Conservation (phyloP, 2,888 invertebrate species). For the Drosophila testacea region DNA sequence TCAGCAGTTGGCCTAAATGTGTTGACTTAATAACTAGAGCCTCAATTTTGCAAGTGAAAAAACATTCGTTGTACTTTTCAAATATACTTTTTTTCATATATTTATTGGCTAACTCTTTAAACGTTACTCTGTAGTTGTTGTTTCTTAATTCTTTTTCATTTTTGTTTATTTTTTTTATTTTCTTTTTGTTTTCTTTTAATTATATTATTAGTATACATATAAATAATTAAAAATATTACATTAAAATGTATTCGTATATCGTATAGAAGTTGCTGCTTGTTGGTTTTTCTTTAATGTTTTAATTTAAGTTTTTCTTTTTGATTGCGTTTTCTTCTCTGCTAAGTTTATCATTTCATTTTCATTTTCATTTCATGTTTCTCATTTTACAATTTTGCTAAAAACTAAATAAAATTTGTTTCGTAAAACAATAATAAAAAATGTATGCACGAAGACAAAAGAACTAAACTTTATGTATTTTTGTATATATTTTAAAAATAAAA, state of each 20-base stretch:
- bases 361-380: slow-evolving; percentile 68
- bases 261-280: slow-evolving; percentile 81
- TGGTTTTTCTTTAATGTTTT: slow-evolving; percentile 42
- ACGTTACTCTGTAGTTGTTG: slow-evolving; percentile 77
- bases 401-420: slow-evolving; percentile 82
- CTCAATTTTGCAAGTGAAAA: slow-evolving; percentile 47
- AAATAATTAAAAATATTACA: slow-evolving; percentile 84
- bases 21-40: slow-evolving; percentile 52
- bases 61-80: slow-evolving; percentile 78
- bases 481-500: slow-evolving; percentile 63
- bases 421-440: slow-evolving; percentile 76
- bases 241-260: slow-evolving; percentile 84
- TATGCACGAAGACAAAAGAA: slow-evolving; percentile 61
- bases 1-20: slow-evolving; percentile 28
- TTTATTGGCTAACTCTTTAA: slow-evolving; percentile 83
- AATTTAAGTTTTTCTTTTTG: slow-evolving; percentile 56
- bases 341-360: slow-evolving; percentile 24
- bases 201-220: slow-evolving; percentile 84
- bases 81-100: slow-evolving; percentile 84
- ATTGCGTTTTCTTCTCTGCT: slow-evolving; percentile 68
- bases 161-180: slow-evolving; percentile 51
- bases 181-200: slow-evolving; percentile 72
- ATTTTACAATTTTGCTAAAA: slow-evolving; percentile 85
- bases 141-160: slow-evolving; percentile 65
- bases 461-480: slow-evolving; percentile 48